Percentiles rank a stretch among this genome's conserved stretches.
These are phyloP conservation scores for Apamea anceps DNA, from an alignment of 2,888 invertebrate genomes.

Conservation along the genomic window DNA sequence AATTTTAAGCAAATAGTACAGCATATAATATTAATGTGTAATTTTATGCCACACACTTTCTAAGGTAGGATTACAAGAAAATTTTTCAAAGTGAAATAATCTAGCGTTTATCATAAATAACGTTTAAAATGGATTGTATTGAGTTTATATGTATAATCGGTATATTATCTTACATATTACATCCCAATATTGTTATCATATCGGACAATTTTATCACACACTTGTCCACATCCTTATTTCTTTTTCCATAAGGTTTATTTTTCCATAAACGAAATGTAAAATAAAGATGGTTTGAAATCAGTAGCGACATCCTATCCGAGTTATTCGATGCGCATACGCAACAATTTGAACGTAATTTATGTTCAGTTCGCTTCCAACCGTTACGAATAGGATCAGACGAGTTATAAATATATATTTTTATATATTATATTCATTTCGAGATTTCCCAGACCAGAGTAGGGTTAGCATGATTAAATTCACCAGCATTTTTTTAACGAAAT, in stretches of 20 bases:
- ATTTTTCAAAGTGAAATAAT: slow-evolving; percentile 68
- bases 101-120: slow-evolving; percentile 66
- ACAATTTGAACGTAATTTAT: slow-evolving; percentile 79
- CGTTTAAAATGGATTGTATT: slow-evolving; percentile 73
- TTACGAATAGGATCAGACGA: slow-evolving; percentile 75
- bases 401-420: slow-evolving; percentile 72
- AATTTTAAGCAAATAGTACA: slow-evolving; percentile 32
- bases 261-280: not conserved
- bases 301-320: slow-evolving; percentile 77
- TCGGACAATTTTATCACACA: slow-evolving; percentile 16
- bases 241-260: not conserved
- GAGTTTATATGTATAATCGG: slow-evolving; percentile 72
- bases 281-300: slow-evolving; percentile 57
- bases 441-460: slow-evolving; percentile 45
- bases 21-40: slow-evolving; percentile 50
- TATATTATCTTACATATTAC: slow-evolving; percentile 77
- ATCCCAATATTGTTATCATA: slow-evolving; percentile 72
- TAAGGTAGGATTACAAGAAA: slow-evolving; percentile 64
- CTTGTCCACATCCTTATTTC: slow-evolving; percentile 2
- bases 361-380: slow-evolving; percentile 73
- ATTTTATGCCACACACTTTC: slow-evolving; percentile 59
- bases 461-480: not conserved
- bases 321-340: slow-evolving; percentile 71
- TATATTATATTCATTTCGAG: slow-evolving; percentile 63
- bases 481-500: not conserved